Evolutionary conservation across 2,888 invertebrate genomes (phyloP).

Genomic region (Anodontia alba): DNA sequence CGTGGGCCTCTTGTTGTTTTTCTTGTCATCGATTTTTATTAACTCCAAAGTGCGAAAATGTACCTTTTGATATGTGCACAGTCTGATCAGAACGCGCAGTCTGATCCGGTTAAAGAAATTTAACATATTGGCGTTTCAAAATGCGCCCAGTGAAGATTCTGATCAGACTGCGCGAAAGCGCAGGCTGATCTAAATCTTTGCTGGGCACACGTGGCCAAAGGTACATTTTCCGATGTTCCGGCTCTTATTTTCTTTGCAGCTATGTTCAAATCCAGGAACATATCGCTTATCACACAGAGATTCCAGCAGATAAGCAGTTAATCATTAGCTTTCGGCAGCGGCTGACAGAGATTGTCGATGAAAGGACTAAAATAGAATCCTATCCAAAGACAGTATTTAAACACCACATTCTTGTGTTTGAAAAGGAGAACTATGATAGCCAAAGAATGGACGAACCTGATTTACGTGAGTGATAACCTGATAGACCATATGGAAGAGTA

Average conservation of each 20-base stretch:
- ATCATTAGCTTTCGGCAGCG: conserved; percentile 29
- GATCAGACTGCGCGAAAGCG: no score
- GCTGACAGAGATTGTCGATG: conserved; percentile 29
- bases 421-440: conserved; percentile 52
- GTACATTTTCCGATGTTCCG: no score
- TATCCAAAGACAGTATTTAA: conserved; percentile 48
- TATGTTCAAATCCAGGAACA: conserved; percentile 44
- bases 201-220: no score
- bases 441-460: conserved; percentile 43
- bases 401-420: conserved; percentile 42
- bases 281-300: conserved; percentile 45
- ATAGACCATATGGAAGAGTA: background rate
- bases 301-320: conserved; percentile 45
- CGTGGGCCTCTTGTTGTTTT: no score
- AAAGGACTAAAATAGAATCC: conserved; percentile 37
- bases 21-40: no score
- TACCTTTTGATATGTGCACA: no score
- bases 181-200: no score
- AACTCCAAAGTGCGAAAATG: no score
- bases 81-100: no score
- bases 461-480: conserved; percentile 61
- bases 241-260: conserved; percentile 41
- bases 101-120: no score
- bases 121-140: no score
- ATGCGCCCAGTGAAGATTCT: no score